Percentiles rank a stretch among this genome's conserved stretches.
phyloP scores from a whole-genome alignment of 92 coral and sea anemone species.

The Zoanthus solanderi region DNA sequence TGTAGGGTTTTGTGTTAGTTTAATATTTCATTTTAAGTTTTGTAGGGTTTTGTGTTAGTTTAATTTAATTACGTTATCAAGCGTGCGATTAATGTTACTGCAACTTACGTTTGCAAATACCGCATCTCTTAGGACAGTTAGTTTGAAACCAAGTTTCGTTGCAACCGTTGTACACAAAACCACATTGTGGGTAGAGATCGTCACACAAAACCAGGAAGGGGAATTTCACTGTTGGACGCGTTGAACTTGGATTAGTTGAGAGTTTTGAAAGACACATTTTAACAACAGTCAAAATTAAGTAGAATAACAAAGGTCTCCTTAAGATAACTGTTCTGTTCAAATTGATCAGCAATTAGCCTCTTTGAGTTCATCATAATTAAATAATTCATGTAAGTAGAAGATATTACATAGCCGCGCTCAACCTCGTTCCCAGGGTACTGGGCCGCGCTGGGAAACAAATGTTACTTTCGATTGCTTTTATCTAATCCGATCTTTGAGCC shows the following conservation, averaged over 20 bases:
- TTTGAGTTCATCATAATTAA: no score
- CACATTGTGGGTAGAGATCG: conserved; percentile 81
- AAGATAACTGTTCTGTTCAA: no score
- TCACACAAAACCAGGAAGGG: conserved; percentile 81
- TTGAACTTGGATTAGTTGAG: neutral
- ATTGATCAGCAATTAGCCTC: no score
- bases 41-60: neutral
- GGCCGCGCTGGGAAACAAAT: no score
- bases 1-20: neutral
- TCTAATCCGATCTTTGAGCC: no score
- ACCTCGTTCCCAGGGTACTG: no score
- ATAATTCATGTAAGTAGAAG: no score
- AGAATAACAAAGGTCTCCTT: no score
- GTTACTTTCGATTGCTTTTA: no score
- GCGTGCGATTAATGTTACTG: neutral
- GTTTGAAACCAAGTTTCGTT: conserved; percentile 94
- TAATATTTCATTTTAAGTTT: no score
- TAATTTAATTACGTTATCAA: neutral
- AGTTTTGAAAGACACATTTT: neutral
- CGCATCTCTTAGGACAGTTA: conserved; percentile 91
- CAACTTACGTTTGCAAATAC: conserved; percentile 80
- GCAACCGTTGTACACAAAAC: conserved; percentile 80
- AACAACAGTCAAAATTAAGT: no score
- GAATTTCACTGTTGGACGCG: conserved; percentile 31
- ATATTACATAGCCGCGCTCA: no score